Base-by-base conservation (phyloP, 2,888 invertebrate species). In the Tenthredo amoena region DNA sequence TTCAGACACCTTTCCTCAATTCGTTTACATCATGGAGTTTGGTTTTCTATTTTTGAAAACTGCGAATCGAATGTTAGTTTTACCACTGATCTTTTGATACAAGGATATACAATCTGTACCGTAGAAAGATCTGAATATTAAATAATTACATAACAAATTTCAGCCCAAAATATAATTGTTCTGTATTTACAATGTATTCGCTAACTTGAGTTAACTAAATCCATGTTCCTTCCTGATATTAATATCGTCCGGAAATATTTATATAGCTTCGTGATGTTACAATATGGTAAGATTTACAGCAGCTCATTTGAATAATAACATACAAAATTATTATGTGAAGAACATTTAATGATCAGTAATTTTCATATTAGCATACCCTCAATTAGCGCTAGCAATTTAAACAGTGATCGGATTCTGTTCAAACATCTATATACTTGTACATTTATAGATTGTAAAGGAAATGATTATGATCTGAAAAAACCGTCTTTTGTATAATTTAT, bases 241-340 rank as follows among this genome's bases (percentile, higher is more conserved):
- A 26, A 72, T n/a, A 21, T 72, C 21, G 10, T 43, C 4, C 40
- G 12, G n/a, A 43, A 72, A 72, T 72, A 50, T 76, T 74, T 40
- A n/a, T 74, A n/a, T 1, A 21, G 40, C 72, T 74, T 40, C 72
- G 3, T 74, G 1, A 40, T 26, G 26, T 40, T 26, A 34, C 6
- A 68, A 40, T 43, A 21, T 74, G 43, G 9, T 43, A 9, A 21
- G 21, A 43, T 74, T 74, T n/a, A n/a, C 7, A 21, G 12, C 1
- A 74, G 21, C 72, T 74, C 26, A 43, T 74, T 74, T 74, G n/a
- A 74, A 74, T 74, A 43, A 43, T 31, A 74, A 74, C 4, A 31
- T 43, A 43, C 26, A 9, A 7, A 12, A 26, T 74, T n/a, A 21
- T 74, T 40, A n/a, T 74, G 40, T 40, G n/a, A 43, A 74, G 12